Conservation (phyloP, 2,888 invertebrate species). For the Cabera pusaria region DNA sequence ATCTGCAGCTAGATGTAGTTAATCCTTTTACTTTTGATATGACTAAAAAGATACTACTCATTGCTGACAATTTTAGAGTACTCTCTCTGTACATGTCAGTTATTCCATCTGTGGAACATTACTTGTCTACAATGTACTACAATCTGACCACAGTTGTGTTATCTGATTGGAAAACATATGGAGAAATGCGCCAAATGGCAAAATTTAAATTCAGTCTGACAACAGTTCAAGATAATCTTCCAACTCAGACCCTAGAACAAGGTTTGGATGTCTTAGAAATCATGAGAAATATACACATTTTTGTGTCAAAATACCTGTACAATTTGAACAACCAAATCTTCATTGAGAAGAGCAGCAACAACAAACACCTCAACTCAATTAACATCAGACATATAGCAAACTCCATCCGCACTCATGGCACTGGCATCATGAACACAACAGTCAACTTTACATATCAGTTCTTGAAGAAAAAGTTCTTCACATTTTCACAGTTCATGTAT, state of each 20-base stretch:
- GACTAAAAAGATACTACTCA: constrained; percentile 85
- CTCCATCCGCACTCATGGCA: constrained; percentile 98
- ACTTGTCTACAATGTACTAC: constrained; percentile 97
- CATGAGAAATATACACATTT: constrained; percentile 97
- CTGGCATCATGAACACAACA: constrained; percentile 97
- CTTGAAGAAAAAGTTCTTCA: constrained; percentile 94
- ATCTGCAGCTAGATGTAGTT: constrained; percentile 89
- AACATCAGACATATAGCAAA: constrained; percentile 98
- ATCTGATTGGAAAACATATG: constrained; percentile 98
- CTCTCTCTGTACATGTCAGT: constrained; percentile 84
- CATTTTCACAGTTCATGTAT: constrained; percentile 98
- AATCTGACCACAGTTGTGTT: constrained; percentile 98
- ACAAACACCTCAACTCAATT: constrained; percentile 97
- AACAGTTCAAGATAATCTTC: constrained; percentile 96
- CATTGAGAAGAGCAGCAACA: constrained; percentile 94
- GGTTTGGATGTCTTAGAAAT: constrained; percentile 98
- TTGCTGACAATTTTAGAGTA: constrained; percentile 80
- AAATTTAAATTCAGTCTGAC: constrained; percentile 90
- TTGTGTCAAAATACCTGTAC: constrained; percentile 96
- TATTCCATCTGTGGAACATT: constrained; percentile 91
- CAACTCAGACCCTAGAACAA: constrained; percentile 98
- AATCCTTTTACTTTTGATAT: constrained; percentile 89
- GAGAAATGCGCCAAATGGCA: constrained; percentile 97
- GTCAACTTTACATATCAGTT: constrained; percentile 97
- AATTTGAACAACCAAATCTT: constrained; percentile 98